Evolutionary conservation across 2,113 vertebrate genomes (phyloP).

Genomic region (Salvator merianae): DNA sequence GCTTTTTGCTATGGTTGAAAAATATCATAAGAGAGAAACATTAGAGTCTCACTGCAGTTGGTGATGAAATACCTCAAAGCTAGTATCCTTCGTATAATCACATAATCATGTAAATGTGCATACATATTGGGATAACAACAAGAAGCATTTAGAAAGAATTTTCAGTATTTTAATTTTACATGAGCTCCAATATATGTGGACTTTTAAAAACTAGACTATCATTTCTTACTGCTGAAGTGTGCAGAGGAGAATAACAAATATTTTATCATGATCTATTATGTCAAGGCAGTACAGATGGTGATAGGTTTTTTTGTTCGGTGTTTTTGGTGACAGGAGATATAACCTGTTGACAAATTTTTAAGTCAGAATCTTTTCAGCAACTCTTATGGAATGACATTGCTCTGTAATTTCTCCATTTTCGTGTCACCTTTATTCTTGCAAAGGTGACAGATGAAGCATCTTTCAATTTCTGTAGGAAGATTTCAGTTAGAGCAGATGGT

Average conservation of each 20-base stretch:
- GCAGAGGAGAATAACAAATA: neutral
- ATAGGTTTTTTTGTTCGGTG: neutral
- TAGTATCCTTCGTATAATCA: neutral
- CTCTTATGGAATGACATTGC: neutral
- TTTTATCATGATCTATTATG: neutral
- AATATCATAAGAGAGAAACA: neutral
- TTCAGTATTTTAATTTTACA: neutral
- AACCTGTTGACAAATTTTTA: conserved; percentile 7
- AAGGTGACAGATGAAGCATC: conserved; percentile 3
- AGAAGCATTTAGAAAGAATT: neutral
- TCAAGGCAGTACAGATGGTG: neutral
- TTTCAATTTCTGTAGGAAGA: conserved; percentile 2
- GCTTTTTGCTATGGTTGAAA: neutral
- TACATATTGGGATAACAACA: neutral
- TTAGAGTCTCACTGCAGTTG: neutral
- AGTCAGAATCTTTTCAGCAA: conserved; percentile 11
- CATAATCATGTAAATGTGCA: neutral
- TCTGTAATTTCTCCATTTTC: neutral
- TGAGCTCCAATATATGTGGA: neutral
- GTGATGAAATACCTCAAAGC: neutral
- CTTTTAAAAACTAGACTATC: neutral
- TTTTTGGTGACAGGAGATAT: neutral
- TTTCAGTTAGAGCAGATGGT: conserved; percentile 29
- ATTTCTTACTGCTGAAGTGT: neutral
- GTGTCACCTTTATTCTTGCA: conserved; percentile 15